phyloP scores from a whole-genome alignment of 1,140 invertebrate genomes.

The Colletes latitarsis region DNA sequence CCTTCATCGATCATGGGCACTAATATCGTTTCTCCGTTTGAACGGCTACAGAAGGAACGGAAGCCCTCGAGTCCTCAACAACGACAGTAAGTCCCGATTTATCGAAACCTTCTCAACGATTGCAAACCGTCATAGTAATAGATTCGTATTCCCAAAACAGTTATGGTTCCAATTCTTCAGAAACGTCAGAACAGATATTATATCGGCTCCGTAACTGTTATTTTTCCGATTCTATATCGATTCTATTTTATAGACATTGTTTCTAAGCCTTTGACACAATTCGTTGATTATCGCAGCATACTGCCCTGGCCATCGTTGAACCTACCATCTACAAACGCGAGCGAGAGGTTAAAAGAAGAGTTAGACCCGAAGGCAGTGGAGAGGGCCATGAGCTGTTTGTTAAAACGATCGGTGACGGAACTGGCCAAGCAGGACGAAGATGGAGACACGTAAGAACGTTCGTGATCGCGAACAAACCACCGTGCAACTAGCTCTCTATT shows the following conservation, averaged over 20 bases:
- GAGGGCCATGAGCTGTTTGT: constrained; percentile 68
- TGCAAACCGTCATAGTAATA: too few relatives aligned
- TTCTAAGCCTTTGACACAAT: too few relatives aligned
- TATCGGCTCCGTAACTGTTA: too few relatives aligned
- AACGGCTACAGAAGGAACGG: neutral
- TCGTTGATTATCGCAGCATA: constrained; percentile 13
- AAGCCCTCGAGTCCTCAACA: constrained; percentile 4
- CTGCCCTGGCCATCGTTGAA: constrained; percentile 69
- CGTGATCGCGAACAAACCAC: neutral
- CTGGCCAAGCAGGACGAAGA: constrained; percentile 63
- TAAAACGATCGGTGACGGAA: constrained; percentile 62
- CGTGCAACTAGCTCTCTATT: neutral
- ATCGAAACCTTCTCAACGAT: too few relatives aligned
- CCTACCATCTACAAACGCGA: constrained; percentile 63
- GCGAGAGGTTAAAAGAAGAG: constrained; percentile 66
- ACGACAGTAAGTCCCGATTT: constrained; percentile 48
- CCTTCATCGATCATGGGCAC: neutral
- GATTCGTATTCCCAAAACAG: too few relatives aligned
- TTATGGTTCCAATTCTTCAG: too few relatives aligned
- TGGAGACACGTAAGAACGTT: constrained; percentile 71
- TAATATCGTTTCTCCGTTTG: neutral
- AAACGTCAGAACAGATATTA: too few relatives aligned
- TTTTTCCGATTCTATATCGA: too few relatives aligned
- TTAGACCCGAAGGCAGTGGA: constrained; percentile 65
- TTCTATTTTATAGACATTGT: too few relatives aligned